Evolutionary conservation across 2,113 vertebrate species (phyloP).

Genomic region (Carollia perspicillata): DNA sequence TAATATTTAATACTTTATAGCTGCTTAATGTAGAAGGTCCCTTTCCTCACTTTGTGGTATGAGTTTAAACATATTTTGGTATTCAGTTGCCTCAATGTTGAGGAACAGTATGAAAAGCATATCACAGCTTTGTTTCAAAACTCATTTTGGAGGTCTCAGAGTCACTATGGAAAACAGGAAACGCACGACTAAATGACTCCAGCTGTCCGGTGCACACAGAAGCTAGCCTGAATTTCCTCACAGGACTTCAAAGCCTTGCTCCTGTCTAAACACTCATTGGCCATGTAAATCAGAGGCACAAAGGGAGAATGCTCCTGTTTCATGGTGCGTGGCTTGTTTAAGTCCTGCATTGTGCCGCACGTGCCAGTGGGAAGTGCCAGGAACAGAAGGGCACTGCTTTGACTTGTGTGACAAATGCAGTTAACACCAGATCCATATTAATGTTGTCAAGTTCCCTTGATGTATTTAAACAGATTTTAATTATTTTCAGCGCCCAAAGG

Average conservation of each 20-base stretch:
- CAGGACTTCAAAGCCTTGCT: slow-evolving; percentile 77
- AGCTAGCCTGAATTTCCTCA: slow-evolving; percentile 46
- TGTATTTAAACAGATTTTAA: slow-evolving; percentile 86
- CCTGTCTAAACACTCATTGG: slow-evolving; percentile 68
- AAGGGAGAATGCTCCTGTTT: slow-evolving; percentile 83
- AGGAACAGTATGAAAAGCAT: not conserved
- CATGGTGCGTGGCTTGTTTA: slow-evolving; percentile 80
- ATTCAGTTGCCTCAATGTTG: not conserved
- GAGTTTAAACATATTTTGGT: not conserved
- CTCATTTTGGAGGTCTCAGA: not conserved
- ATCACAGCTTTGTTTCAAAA: slow-evolving; percentile 33
- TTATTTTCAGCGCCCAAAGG: slow-evolving; percentile 79
- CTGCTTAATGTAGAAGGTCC: not conserved
- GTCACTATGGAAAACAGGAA: not conserved
- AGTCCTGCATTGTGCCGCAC: slow-evolving; percentile 80
- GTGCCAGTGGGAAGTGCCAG: slow-evolving; percentile 80
- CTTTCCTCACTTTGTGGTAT: not conserved
- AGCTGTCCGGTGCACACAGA: slow-evolving; percentile 22
- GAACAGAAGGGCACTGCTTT: slow-evolving; percentile 76
- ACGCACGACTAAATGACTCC: not conserved
- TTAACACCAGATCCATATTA: slow-evolving; percentile 86
- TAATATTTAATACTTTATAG: not conserved
- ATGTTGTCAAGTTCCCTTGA: slow-evolving; percentile 85
- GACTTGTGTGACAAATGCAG: slow-evolving; percentile 83
- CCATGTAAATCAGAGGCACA: slow-evolving; percentile 82